Conservation (phyloP, 2,888 invertebrate genomes). For the Sesamia inferens region DNA sequence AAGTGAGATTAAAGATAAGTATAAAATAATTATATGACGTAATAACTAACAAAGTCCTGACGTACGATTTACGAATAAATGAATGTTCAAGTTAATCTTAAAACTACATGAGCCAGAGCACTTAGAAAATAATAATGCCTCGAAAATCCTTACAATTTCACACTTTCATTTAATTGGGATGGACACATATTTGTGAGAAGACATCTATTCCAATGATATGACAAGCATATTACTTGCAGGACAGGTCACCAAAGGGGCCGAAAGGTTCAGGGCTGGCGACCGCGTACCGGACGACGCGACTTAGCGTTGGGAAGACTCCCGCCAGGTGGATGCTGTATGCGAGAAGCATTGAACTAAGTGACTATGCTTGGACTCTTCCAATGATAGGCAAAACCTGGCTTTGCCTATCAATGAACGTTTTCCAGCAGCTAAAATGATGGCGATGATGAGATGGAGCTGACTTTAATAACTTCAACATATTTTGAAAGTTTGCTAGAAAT, state of each 20-base stretch:
- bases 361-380: too few species aligned
- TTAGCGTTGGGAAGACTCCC: not conserved
- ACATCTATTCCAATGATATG: too few species aligned
- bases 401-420: too few species aligned
- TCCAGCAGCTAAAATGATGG: too few species aligned
- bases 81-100: not conserved
- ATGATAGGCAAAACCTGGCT: too few species aligned
- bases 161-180: not conserved
- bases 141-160: too few species aligned
- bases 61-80: not conserved
- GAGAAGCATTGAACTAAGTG: too few species aligned
- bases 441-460: too few species aligned
- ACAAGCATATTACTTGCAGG: not conserved
- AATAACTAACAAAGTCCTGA: conserved; percentile 19
- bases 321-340: not conserved
- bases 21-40: conserved; percentile 19
- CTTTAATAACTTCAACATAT: not conserved
- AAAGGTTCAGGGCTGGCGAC: not conserved
- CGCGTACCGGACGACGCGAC: not conserved
- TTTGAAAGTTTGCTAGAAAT: not conserved
- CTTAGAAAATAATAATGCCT: not conserved
- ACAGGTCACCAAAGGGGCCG: not conserved
- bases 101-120: not conserved
- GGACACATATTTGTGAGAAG: not conserved
- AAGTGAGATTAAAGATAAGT: conserved; percentile 13